These are phyloP conservation scores for Sitta europaea DNA, from an alignment of 2,113 vertebrate species.

Conservation along the genomic window DNA sequence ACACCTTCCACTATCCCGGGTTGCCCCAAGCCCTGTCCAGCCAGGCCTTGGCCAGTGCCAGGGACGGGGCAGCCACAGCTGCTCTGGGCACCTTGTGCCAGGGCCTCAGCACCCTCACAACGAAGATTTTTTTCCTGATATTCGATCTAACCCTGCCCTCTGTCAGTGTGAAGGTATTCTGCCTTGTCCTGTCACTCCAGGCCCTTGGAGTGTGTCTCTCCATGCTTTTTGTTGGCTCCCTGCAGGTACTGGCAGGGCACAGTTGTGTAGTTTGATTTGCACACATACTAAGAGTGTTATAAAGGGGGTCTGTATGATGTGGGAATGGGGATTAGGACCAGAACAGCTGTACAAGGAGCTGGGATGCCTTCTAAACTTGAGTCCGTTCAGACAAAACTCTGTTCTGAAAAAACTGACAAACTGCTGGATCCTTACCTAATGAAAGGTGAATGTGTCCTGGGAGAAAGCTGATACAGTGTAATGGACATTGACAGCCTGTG, in stretches of 20 bases:
- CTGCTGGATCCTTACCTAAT: constrained; percentile 92
- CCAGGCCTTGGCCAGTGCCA: neutral
- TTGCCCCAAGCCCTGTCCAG: rapidly evolving
- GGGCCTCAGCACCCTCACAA: neutral
- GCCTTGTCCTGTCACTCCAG: neutral
- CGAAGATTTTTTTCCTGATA: neutral
- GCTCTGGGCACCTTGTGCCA: rapidly evolving
- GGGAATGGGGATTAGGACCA: neutral
- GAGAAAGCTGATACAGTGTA: neutral
- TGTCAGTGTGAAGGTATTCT: neutral
- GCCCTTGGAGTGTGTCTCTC: neutral
- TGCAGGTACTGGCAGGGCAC: neutral
- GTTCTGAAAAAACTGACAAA: constrained; percentile 88
- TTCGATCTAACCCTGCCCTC: neutral
- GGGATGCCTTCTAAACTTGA: neutral
- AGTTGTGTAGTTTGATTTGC: neutral
- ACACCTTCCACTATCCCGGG: neutral
- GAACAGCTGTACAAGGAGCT: neutral
- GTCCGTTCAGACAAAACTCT: constrained; percentile 49
- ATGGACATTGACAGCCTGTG: neutral
- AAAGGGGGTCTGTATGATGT: neutral
- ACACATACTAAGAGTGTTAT: rapidly evolving
- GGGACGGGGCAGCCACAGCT: neutral
- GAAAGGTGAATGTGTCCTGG: constrained; percentile 73
- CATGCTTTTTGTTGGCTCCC: neutral